phyloP scores from a whole-genome alignment of 2,888 invertebrate species.

The Autographa gamma region DNA sequence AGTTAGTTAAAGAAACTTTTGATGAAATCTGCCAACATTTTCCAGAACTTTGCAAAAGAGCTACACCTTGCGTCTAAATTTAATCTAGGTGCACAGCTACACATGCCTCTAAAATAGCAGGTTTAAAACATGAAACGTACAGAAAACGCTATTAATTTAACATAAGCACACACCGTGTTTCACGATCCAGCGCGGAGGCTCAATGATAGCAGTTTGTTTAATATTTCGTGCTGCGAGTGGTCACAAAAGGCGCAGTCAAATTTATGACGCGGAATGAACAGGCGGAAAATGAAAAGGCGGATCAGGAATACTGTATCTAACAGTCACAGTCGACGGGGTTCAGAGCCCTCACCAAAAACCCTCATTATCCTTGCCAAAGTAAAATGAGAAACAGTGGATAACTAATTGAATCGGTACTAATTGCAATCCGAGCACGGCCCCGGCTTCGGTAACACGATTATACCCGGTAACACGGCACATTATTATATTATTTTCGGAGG shows the following conservation, averaged over 20 bases:
- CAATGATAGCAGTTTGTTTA: background rate
- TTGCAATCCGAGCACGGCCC: constrained; percentile 53
- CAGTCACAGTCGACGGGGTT: constrained; percentile 31
- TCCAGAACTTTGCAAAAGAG: background rate
- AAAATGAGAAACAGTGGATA: constrained; percentile 57
- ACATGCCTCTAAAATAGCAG: background rate
- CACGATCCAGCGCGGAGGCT: background rate
- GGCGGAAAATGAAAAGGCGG: constrained; percentile 39
- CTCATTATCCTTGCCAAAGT: constrained; percentile 43
- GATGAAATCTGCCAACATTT: background rate
- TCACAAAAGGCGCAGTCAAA: constrained; percentile 33
- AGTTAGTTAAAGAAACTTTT: background rate
- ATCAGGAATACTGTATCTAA: constrained; percentile 23
- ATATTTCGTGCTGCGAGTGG: constrained; percentile 12
- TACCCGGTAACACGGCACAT: constrained; percentile 41
- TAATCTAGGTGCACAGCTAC: background rate
- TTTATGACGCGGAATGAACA: constrained; percentile 44
- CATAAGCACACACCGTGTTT: constrained; percentile 1
- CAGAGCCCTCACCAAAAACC: constrained; percentile 35
- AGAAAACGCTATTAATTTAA: constrained; percentile 4
- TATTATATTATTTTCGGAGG: constrained; percentile 54
- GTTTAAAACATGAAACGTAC: background rate
- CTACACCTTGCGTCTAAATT: background rate
- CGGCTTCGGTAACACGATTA: constrained; percentile 50
- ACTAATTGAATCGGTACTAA: constrained; percentile 60